phyloP scores from a whole-genome alignment of 2,113 vertebrate genomes.

The Cnemophilus loriae region DNA sequence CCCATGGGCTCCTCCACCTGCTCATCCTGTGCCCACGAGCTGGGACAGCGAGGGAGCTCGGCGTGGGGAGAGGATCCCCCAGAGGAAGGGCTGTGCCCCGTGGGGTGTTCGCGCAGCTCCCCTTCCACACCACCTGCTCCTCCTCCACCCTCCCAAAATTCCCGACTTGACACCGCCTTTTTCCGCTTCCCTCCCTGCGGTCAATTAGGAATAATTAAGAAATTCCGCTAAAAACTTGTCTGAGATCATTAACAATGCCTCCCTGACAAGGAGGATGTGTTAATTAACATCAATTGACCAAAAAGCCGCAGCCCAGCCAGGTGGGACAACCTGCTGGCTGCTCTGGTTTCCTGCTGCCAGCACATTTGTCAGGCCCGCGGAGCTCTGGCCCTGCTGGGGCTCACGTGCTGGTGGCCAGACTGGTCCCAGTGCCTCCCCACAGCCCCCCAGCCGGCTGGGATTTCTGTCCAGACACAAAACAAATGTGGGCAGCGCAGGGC shows the following conservation, averaged over 20 bases:
- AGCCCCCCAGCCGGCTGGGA: neutral
- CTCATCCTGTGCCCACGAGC: rapidly evolving
- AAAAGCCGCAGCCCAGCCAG: neutral
- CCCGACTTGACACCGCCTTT: rapidly evolving
- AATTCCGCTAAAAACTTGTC: constrained; percentile 29
- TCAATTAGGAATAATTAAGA: constrained; percentile 56
- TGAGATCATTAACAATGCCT: neutral
- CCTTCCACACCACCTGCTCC: neutral
- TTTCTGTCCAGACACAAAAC: rapidly evolving
- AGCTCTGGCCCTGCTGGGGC: neutral
- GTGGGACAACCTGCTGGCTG: neutral
- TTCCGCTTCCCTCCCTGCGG: neutral
- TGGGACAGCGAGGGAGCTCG: neutral
- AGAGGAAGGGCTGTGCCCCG: neutral
- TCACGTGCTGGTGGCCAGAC: neutral
- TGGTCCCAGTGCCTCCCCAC: neutral
- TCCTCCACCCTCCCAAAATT: neutral
- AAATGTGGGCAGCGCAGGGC: neutral
- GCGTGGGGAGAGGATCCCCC: neutral
- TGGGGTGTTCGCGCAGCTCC: neutral
- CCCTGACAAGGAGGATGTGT: constrained; percentile 30
- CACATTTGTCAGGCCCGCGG: neutral
- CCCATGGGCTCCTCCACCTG: rapidly evolving
- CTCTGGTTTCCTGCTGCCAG: neutral
- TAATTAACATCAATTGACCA: constrained; percentile 38